Conservation (phyloP, 23 tunicate genomes). For the Trididemnum nubilum region DNA sequence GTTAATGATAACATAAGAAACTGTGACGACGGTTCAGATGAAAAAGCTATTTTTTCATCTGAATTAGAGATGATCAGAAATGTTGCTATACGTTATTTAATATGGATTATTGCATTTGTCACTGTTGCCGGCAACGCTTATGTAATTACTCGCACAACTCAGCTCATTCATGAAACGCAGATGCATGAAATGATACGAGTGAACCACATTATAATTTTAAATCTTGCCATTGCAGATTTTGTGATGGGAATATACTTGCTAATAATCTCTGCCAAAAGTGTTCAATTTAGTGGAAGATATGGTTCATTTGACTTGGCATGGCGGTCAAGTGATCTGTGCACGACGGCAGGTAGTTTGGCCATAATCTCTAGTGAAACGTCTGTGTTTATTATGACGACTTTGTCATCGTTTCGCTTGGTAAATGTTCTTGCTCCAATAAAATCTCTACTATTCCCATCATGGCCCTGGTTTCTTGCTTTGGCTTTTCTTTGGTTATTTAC, state of each 20-base stretch:
- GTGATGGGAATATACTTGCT: conserved; percentile 57
- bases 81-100: not conserved
- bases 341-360: not conserved
- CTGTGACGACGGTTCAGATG: conserved; percentile 32
- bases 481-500: not conserved
- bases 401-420: not conserved
- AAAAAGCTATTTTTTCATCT: conserved; percentile 14
- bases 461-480: not conserved
- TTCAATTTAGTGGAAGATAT: conserved; percentile 7
- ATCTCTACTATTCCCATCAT: not conserved
- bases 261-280: conserved; percentile 11
- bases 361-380: conserved; percentile 41
- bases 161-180: not conserved
- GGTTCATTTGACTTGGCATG: conserved; percentile 21
- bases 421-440: conserved; percentile 15
- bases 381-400: conserved; percentile 10
- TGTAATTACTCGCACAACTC: not conserved
- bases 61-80: conserved; percentile 3
- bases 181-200: not conserved
- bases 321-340: conserved; percentile 20
- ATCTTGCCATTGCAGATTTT: conserved; percentile 46
- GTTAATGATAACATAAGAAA: not conserved
- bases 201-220: conserved; percentile 24
- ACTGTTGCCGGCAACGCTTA: not conserved
- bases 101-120: conserved; percentile 10